phyloP scores from a whole-genome alignment of 2,113 vertebrate species.

The Anser brachyrhynchus region DNA sequence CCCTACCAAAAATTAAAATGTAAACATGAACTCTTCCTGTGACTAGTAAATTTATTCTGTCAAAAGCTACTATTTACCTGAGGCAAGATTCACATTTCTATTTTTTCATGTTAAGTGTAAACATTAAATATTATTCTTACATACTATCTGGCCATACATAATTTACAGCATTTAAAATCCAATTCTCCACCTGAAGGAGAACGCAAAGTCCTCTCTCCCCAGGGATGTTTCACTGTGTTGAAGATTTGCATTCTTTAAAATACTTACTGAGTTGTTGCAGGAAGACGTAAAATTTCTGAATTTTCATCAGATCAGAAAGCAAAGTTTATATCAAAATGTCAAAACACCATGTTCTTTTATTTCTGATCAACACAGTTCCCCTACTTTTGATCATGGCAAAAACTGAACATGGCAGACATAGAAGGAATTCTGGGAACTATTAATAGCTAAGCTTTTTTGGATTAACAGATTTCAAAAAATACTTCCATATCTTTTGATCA shows the following conservation, averaged over 20 bases:
- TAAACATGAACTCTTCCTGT: not conserved
- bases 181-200: not conserved
- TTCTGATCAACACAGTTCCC: conserved; percentile 72
- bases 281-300: conserved; percentile 5
- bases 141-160: not conserved
- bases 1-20: not conserved
- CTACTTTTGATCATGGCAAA: conserved; percentile 74
- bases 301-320: conserved; percentile 1
- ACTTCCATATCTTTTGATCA: conserved; percentile 74
- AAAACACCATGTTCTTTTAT: conserved; percentile 62
- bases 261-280: not conserved
- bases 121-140: conserved; percentile 18
- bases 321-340: conserved; percentile 65
- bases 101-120: conserved; percentile 1
- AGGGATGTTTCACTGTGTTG: not conserved
- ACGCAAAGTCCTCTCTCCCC: not conserved
- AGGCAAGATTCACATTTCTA: not conserved
- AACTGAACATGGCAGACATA: conserved; percentile 40
- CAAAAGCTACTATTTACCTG: conserved; percentile 15
- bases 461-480: conserved; percentile 73
- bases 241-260: conserved; percentile 33
- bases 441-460: conserved; percentile 70
- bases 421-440: conserved; percentile 68
- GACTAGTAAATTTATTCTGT: conserved; percentile 11
- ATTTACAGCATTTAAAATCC: conserved; percentile 37